Evolutionary conservation across 2,888 invertebrate genomes (phyloP), one percentile per base, ranked within the genome.

Genomic region (Watsonalla cultraria): DNA sequence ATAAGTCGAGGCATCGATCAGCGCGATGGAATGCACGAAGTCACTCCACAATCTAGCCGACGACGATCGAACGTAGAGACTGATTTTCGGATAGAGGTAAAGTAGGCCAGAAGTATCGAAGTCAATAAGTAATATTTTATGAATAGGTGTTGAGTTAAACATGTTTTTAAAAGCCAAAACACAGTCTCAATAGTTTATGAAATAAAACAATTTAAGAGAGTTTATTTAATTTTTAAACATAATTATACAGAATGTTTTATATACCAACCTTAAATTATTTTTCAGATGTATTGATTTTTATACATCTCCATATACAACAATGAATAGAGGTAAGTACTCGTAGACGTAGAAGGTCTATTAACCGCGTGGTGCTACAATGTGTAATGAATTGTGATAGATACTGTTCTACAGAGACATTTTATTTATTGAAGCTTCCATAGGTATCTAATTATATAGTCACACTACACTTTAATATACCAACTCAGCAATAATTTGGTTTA

Each of bases 331-430:
- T 90, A 90, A 88, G 88, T 90, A 80, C 80, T 68, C 78, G 73
- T 69, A 77, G 77, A 70, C 68, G 82, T 90, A 88, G 89, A 86
- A 85, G 89, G 87, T 90, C 88, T 88, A 86, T 87, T 90, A 90
- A 90, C 86, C 73, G 90, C 82, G 90, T 89, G 90, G 90, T 90
- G 90, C 90, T 90, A 90, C 86, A 88, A 78, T 74, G 86, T 86
- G 88, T 87, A 90, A 90, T 74, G 89, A 90, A 82, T 89, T 90
- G 90, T 90, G 90, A 90, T 90, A 90, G 85, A 89, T 85, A 87
- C 82, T 86, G 78, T 86, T 86, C 86, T 90, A 78, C 87, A 89
- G 86, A 90, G 83, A 87, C 88, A 83, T 90, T 88, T 90, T 90
- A 90, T 89, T 90, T 90, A 90, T 84, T 82, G 77, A 89, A 81